These are phyloP conservation scores for Dermatemys mawii DNA, from an alignment of 2,113 vertebrate species.

Conservation along the genomic window DNA sequence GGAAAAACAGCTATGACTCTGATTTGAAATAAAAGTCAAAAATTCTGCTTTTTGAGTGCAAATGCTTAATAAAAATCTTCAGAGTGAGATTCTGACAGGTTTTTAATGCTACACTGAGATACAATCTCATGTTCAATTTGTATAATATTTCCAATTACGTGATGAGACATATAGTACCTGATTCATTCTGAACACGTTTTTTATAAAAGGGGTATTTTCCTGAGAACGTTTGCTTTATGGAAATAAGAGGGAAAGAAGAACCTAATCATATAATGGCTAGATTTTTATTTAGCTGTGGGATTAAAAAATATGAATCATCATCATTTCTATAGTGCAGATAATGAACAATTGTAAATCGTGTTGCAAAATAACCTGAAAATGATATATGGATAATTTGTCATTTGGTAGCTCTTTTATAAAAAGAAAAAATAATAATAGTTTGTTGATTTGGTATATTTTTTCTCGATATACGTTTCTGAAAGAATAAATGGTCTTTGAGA, in stretches of 20 bases:
- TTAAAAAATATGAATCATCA: constrained; percentile 33
- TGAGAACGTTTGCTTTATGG: constrained; percentile 24
- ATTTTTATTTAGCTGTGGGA: background rate
- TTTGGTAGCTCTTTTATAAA: background rate
- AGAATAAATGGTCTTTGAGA: background rate
- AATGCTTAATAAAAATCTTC: background rate
- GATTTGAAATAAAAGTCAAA: constrained; percentile 5
- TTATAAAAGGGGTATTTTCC: background rate
- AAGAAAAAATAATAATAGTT: background rate
- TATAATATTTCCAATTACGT: constrained; percentile 19
- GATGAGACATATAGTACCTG: background rate
- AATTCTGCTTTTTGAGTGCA: background rate
- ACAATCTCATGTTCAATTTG: constrained; percentile 4
- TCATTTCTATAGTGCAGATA: constrained; percentile 20
- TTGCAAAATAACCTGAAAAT: background rate
- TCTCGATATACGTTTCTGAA: background rate
- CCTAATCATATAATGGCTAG: constrained; percentile 33
- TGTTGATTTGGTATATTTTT: background rate
- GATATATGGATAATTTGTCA: background rate
- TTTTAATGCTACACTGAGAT: background rate
- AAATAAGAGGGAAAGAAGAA: background rate
- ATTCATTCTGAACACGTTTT: background rate
- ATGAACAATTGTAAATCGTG: constrained; percentile 30
- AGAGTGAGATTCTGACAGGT: background rate
- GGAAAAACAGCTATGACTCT: constrained; percentile 3